Conservation (phyloP, 2,888 invertebrate genomes). For the Aelia acuminata region DNA sequence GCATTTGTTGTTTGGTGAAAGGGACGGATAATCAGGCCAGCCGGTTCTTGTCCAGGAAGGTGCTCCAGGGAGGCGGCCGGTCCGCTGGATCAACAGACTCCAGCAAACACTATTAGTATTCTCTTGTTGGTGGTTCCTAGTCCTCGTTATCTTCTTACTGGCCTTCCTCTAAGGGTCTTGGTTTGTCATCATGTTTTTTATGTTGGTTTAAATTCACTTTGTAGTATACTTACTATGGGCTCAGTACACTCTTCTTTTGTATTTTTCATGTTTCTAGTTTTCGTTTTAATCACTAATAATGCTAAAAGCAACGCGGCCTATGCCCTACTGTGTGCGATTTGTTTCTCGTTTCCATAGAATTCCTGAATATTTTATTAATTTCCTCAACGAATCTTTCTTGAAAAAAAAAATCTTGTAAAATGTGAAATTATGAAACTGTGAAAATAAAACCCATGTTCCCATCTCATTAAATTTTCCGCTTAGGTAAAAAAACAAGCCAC, state of each 20-base stretch:
- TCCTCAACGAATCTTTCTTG: no score
- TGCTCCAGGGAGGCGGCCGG: background rate
- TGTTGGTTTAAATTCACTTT: background rate
- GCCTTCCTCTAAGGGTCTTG: background rate
- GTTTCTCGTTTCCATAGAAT: no score
- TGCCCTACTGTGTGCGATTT: no score
- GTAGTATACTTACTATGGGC: background rate
- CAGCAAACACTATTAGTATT: slow-evolving; percentile 14
- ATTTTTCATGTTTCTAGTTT: background rate
- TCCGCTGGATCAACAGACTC: background rate
- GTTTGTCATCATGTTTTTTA: background rate
- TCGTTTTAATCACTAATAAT: no score
- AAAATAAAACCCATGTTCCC: no score
- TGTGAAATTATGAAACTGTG: no score
- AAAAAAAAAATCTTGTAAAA: no score
- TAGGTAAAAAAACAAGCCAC: no score
- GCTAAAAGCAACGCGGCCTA: no score
- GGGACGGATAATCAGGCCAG: background rate
- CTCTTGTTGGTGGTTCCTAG: slow-evolving; percentile 1
- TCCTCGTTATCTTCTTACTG: background rate
- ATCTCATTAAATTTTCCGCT: no score
- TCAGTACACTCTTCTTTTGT: background rate
- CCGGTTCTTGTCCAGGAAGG: background rate
- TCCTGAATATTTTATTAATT: no score
- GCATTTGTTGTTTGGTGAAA: background rate